These are phyloP conservation scores for Apotomis turbidana DNA, from an alignment of 2,888 invertebrate species.

Conservation along the genomic window DNA sequence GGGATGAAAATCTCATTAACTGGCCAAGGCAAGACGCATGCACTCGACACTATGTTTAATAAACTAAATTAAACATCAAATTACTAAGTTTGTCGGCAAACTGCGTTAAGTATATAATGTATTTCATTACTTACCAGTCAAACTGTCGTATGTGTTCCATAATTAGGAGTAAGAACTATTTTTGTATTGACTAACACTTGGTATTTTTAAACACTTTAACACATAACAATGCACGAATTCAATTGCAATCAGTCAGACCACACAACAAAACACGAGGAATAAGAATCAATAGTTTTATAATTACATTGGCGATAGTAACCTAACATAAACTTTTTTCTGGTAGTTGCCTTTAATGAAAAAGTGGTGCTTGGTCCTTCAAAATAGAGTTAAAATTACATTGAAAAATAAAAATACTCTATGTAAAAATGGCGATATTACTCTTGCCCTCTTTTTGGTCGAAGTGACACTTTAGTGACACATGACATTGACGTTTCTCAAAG, in stretches of 20 bases:
- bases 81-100: neutral
- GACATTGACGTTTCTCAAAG: too few species aligned
- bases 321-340: too few species aligned
- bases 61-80: neutral
- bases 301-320: neutral
- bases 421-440: neutral
- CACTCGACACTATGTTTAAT: neutral
- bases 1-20: too few species aligned
- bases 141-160: slow-evolving; percentile 67
- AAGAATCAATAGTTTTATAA: neutral
- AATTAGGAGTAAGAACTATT: slow-evolving; percentile 34
- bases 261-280: neutral
- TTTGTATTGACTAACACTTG: neutral
- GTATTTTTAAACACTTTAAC: neutral
- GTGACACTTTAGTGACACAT: too few species aligned
- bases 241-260: neutral
- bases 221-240: neutral
- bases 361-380: too few species aligned
- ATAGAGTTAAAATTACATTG: neutral
- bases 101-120: neutral
- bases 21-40: too few species aligned
- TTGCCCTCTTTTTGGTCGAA: too few species aligned
- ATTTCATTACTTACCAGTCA: slow-evolving; percentile 60
- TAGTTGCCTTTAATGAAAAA: too few species aligned
- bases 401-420: neutral